Percentiles rank a stretch among this genome's conserved stretches.
phyloP scores from a whole-genome alignment of 2,113 vertebrate genomes.

The Pogonocichla stellata region DNA sequence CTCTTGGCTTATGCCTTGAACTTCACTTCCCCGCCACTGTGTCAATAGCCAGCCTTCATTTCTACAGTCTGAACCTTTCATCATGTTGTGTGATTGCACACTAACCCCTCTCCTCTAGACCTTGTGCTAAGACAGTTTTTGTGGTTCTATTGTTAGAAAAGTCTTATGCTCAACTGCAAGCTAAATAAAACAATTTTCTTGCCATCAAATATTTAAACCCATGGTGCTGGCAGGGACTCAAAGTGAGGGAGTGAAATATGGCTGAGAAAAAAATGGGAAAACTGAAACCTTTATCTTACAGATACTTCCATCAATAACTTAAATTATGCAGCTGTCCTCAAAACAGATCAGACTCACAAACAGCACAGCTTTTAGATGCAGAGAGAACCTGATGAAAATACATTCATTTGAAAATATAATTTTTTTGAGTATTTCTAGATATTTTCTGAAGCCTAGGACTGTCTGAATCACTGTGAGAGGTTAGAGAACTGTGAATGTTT shows the following conservation, averaged over 20 bases:
- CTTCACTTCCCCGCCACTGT: accelerated
- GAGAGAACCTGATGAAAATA: conserved; percentile 61
- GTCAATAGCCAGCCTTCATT: background rate
- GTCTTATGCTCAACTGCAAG: conserved; percentile 29
- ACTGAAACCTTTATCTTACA: conserved; percentile 53
- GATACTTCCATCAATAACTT: conserved; percentile 64
- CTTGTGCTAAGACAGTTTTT: conserved; percentile 17
- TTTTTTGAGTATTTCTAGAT: conserved; percentile 50
- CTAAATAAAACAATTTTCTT: conserved; percentile 61
- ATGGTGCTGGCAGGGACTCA: background rate
- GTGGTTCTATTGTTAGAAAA: conserved; percentile 19
- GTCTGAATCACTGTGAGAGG: conserved; percentile 56
- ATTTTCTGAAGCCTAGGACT: conserved; percentile 1
- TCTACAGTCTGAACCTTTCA: background rate
- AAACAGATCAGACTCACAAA: conserved; percentile 31
- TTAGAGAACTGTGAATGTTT: conserved; percentile 56
- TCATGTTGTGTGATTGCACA: background rate
- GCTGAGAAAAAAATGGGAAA: conserved; percentile 51
- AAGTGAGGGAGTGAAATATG: conserved; percentile 7
- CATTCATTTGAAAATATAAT: conserved; percentile 67
- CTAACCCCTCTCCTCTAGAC: background rate
- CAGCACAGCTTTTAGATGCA: conserved; percentile 52
- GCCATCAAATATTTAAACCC: conserved; percentile 62
- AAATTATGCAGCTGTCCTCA: conserved; percentile 68
- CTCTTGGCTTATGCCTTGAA: background rate